Conservation (phyloP, 2,113 vertebrate genomes). For the Sturnus vulgaris region DNA sequence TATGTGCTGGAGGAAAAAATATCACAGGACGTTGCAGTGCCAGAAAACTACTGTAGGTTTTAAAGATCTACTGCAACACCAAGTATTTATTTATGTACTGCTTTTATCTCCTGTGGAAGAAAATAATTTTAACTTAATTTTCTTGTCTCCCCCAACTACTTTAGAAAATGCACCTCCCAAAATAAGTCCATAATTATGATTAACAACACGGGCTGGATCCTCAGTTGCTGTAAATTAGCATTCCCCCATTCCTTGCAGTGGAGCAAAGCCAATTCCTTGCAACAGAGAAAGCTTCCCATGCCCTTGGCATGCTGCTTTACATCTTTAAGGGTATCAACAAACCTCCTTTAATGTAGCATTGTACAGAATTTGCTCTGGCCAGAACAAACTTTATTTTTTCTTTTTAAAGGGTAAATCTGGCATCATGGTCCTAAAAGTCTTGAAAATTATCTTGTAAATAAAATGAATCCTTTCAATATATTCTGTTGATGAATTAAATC, state of each 20-base stretch:
- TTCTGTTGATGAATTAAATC: not conserved
- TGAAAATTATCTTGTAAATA: not conserved
- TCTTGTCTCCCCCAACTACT: conserved; percentile 58
- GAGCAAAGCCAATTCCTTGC: not conserved
- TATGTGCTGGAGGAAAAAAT: conserved; percentile 46
- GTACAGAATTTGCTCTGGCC: not conserved
- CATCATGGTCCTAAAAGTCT: not conserved
- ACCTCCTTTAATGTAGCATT: not conserved
- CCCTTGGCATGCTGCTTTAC: not conserved
- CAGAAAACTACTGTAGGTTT: conserved; percentile 56
- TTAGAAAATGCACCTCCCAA: conserved; percentile 40
- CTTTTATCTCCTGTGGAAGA: conserved; percentile 59
- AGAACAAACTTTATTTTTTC: not conserved
- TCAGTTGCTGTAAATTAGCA: not conserved
- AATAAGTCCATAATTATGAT: conserved; percentile 39
- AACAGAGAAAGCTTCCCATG: not conserved
- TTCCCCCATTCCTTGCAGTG: not conserved
- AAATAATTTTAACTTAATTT: conserved; percentile 70
- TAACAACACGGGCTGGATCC: not conserved
- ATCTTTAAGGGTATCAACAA: not conserved
- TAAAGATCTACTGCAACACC: conserved; percentile 51
- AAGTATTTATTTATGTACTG: conserved; percentile 60
- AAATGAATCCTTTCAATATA: not conserved
- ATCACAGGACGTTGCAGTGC: conserved; percentile 18
- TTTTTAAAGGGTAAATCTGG: not conserved